Evolutionary conservation across 2,888 invertebrate genomes (phyloP).

Genomic region (Agonopterix arenella): DNA sequence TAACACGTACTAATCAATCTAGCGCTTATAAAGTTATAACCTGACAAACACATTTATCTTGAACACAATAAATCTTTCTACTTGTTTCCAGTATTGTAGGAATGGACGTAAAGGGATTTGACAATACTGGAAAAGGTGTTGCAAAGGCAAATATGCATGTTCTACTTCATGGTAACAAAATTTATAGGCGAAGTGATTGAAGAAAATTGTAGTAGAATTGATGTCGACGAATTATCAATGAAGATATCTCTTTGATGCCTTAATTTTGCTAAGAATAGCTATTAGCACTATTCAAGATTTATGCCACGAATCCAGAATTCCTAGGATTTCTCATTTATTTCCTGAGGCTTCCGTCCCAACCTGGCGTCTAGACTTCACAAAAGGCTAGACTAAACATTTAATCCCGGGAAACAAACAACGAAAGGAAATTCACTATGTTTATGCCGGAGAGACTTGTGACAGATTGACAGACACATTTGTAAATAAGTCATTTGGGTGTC

Average conservation of each 20-base stretch:
- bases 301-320: slow-evolving; percentile 1
- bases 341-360: background rate
- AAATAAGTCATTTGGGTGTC: background rate
- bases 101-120: background rate
- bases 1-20: slow-evolving; percentile 40
- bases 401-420: slow-evolving; percentile 10
- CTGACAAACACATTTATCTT: slow-evolving; percentile 21
- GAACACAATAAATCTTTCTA: slow-evolving; percentile 1
- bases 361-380: slow-evolving; percentile 28
- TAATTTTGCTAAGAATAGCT: background rate
- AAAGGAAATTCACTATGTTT: background rate
- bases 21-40: slow-evolving; percentile 45
- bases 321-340: background rate
- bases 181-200: too few relatives aligned
- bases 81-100: background rate
- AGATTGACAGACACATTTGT: slow-evolving; percentile 4
- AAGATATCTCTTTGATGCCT: too few relatives aligned
- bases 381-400: slow-evolving; percentile 41
- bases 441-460: background rate
- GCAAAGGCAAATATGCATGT: too few relatives aligned
- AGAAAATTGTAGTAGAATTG: too few relatives aligned
- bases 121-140: background rate
- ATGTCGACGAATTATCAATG: too few relatives aligned
- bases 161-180: too few relatives aligned
- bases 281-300: background rate